These are phyloP conservation scores for Hyaena hyaena DNA, from an alignment of 2,113 vertebrate genomes.

Conservation along the genomic window DNA sequence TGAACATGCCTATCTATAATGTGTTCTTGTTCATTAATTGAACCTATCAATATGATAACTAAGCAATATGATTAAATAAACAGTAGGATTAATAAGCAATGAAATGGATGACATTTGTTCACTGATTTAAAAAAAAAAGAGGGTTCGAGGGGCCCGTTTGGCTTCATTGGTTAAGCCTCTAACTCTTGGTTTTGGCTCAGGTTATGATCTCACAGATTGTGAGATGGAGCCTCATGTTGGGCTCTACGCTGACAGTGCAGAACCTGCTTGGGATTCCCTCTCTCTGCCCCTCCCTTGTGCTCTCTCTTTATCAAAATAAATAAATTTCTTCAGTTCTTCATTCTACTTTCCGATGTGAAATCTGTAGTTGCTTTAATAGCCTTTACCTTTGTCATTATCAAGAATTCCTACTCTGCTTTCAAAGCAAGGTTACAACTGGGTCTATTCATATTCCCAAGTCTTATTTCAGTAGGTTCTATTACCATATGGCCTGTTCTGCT, in stretches of 20 bases:
- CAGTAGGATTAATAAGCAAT: conserved; percentile 3
- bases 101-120: conserved; percentile 32
- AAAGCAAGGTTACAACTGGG: background rate
- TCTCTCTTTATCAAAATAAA: no score
- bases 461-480: conserved; percentile 9
- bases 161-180: no score
- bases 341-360: background rate
- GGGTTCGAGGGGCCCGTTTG: background rate
- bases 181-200: no score
- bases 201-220: no score
- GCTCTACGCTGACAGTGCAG: no score
- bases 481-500: background rate
- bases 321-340: background rate
- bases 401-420: conserved; percentile 21
- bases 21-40: background rate
- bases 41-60: conserved; percentile 28
- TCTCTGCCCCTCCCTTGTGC: no score
- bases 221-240: no score
- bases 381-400: conserved; percentile 27
- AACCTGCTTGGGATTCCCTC: no score
- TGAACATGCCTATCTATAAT: background rate
- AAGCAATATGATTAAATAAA: no score
- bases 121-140: background rate
- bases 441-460: conserved; percentile 28
- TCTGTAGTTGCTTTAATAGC: background rate